Base-by-base conservation (phyloP, 2,797 vertebrate species). In the Cryptoblepharus egeriae region DNA sequence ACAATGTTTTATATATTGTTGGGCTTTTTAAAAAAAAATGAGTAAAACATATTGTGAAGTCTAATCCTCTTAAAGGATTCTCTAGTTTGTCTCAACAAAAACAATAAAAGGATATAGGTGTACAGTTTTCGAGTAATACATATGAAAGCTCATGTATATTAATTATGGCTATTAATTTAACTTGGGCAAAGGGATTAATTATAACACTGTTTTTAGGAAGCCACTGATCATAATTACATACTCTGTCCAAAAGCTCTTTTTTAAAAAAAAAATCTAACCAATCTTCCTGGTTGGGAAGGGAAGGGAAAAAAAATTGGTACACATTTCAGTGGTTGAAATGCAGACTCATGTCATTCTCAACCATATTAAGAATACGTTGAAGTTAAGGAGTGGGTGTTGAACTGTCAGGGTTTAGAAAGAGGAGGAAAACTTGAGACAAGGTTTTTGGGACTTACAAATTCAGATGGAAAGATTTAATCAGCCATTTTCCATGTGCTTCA, bases 391-490 rank as follows among this genome's bases (percentile, higher is more conserved):
- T 89, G 88, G 88, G 92, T 91, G 92, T 92, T 86, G 85, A 93
- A 93, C 93, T 93, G 93, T 93, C 93, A 93, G 81, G 77, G 90
- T 94, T 92, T 82, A 91, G 91, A 91, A 91, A 86, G 88, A 89
- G 75, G 87, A 85, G 87, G 91, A 91, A 93, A 94, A 92, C 91
- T 92, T 91, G 91, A 91, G 91, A 92, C 90, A 87, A 92, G 85
- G 86, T 93, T 92, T 42, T 92, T 91, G 87, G 63, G 92, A 86
- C 86, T 90, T 91, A 92, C 88, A 92, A 90, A 93, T 92, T 93
- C 90, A 88, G 91, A 91, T 89, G 92, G 92, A 93, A 91, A 88
- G 92, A 93, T 93, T 93, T 94, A 93, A 93, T 94, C 92, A 93
- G 90, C 86, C 93, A 88, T 89, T 90, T 93, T 89, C 93, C 82